Percentiles rank a stretch among this genome's conserved stretches.
Conservation (phyloP, 2,888 invertebrate genomes). For the Drosophila mimetica region DNA sequence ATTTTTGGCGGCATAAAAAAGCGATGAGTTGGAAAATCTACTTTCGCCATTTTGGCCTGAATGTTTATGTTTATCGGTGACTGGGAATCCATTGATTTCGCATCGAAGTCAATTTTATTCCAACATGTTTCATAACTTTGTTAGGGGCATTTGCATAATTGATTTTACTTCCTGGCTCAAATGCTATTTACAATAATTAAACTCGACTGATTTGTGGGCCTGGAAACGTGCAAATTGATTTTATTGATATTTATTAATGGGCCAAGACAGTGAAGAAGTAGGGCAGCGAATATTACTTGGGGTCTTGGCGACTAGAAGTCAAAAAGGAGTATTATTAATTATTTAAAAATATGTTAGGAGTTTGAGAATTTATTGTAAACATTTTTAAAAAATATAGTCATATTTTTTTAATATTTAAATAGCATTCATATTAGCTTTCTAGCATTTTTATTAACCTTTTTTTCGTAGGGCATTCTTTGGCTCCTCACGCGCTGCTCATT, state of each 20-base stretch:
- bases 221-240: slow-evolving; percentile 43
- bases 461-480: not conserved
- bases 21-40: slow-evolving; percentile 67
- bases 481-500: slow-evolving; percentile 15
- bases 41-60: slow-evolving; percentile 63
- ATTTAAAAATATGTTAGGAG: not conserved
- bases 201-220: slow-evolving; percentile 31
- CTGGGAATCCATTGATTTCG: slow-evolving; percentile 57
- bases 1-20: slow-evolving; percentile 44
- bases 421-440: not conserved
- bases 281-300: not conserved
- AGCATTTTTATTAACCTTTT: not conserved
- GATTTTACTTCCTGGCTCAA: slow-evolving; percentile 31
- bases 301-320: not conserved
- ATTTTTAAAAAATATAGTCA: not conserved
- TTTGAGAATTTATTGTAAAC: no score
- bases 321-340: not conserved
- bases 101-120: slow-evolving; percentile 33
- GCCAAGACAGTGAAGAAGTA: slow-evolving; percentile 7
- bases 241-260: slow-evolving; percentile 45
- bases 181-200: slow-evolving; percentile 57
- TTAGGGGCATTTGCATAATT: slow-evolving; percentile 35
- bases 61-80: slow-evolving; percentile 43
- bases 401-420: not conserved
- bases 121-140: slow-evolving; percentile 39